These are phyloP conservation scores for Andrena bicolor DNA, from an alignment of 2,888 invertebrate genomes.

Conservation along the genomic window DNA sequence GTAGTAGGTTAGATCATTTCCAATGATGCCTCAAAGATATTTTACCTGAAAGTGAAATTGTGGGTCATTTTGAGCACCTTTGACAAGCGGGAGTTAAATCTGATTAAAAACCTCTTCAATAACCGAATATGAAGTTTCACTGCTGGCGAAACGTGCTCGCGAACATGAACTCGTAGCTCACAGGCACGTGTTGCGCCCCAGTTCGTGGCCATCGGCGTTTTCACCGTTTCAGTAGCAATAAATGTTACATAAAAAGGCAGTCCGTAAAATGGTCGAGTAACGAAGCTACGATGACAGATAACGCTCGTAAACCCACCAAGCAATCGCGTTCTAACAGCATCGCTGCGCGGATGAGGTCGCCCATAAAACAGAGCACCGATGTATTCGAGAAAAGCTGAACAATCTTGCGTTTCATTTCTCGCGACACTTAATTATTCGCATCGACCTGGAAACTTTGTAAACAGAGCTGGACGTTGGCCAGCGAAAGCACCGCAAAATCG, in stretches of 20 bases:
- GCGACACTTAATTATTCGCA: not conserved
- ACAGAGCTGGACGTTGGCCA: no score
- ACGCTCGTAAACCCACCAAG: conserved; percentile 11
- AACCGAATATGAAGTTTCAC: not conserved
- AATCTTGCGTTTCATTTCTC: not conserved
- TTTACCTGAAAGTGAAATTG: no score
- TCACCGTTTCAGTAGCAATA: conserved; percentile 14
- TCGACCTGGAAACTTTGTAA: not conserved
- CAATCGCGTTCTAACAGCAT: not conserved
- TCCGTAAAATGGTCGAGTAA: conserved; percentile 27
- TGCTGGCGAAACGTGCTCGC: conserved; percentile 4
- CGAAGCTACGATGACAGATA: conserved; percentile 4
- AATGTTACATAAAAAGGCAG: conserved; percentile 32
- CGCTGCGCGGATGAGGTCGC: not conserved
- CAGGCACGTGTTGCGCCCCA: conserved; percentile 10
- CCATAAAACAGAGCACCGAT: not conserved
- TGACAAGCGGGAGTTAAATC: no score
- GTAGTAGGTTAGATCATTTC: no score
- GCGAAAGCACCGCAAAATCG: conserved; percentile 23
- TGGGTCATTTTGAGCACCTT: no score
- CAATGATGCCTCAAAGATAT: no score
- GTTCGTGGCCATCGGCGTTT: conserved; percentile 21
- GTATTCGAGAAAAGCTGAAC: not conserved
- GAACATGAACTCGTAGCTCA: conserved; percentile 19
- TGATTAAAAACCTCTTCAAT: no score